A percentile compares a stretch with the other conserved stretches of the same genome.
Conservation (phyloP, 2,113 vertebrate species). For the Hystrix cristata region DNA sequence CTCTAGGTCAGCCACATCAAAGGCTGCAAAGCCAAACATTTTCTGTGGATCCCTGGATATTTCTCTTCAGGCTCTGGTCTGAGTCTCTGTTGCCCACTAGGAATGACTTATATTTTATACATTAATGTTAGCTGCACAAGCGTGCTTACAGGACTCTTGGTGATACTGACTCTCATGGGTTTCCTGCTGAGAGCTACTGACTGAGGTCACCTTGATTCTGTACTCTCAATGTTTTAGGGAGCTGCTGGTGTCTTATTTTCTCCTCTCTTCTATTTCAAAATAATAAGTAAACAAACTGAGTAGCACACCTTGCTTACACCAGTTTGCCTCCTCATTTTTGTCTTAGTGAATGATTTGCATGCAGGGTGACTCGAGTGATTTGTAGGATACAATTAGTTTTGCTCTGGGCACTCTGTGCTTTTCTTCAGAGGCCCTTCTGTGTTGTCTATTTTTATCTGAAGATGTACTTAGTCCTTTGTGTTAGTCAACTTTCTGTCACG, state of each 20-base stretch:
- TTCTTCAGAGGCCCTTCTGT: neutral
- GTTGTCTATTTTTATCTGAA: neutral
- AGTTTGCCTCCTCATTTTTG: neutral
- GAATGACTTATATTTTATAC: conserved; percentile 52
- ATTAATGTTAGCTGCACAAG: conserved; percentile 7
- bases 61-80: neutral
- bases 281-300: neutral
- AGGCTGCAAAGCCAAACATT: neutral
- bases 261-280: neutral
- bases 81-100: neutral
- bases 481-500: neutral
- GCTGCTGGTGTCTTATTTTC: neutral
- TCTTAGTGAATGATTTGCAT: neutral
- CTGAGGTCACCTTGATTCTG: neutral
- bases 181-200: neutral
- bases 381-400: neutral
- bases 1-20: conserved; percentile 58
- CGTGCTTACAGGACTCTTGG: neutral
- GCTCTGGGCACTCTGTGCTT: neutral
- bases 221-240: neutral
- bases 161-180: neutral
- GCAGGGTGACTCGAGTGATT: neutral
- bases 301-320: neutral
- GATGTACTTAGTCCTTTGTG: neutral
- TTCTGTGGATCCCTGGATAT: neutral